phyloP scores from a whole-genome alignment of 1,140 invertebrate species.

The Littorina saxatilis region DNA sequence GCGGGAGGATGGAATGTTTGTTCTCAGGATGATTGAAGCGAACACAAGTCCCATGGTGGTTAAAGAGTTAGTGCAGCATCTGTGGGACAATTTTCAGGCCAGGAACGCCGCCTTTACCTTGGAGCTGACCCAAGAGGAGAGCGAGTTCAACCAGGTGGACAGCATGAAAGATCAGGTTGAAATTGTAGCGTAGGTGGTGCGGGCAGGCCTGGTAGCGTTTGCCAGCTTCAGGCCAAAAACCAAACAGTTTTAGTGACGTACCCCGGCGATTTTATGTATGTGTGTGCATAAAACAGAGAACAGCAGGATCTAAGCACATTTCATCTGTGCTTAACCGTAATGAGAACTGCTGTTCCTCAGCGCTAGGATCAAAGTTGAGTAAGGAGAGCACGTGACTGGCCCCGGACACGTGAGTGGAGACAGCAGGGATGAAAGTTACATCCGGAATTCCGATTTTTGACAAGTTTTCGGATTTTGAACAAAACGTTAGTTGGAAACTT shows the following conservation, averaged over 20 bases:
- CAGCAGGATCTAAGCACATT: not conserved
- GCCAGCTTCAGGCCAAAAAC: not conserved
- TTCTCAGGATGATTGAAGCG: conserved; percentile 64
- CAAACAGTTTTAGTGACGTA: not conserved
- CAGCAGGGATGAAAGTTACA: no score
- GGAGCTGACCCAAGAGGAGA: conserved; percentile 5
- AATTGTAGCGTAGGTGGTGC: not conserved
- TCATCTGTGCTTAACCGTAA: not conserved
- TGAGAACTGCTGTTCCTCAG: no score
- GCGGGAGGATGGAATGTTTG: conserved; percentile 68
- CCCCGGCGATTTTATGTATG: not conserved
- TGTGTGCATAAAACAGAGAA: not conserved
- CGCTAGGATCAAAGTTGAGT: no score
- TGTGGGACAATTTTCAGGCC: conserved; percentile 58
- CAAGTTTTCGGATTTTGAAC: no score
- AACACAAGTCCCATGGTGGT: conserved; percentile 69
- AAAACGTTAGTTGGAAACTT: no score
- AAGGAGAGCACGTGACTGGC: no score
- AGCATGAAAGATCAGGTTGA: not conserved
- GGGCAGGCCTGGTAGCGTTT: not conserved
- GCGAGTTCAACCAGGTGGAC: no score
- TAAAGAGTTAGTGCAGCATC: conserved; percentile 62
- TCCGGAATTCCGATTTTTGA: no score
- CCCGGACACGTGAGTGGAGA: no score
- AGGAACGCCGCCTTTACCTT: conserved; percentile 12